These are phyloP conservation scores for Xestobium rufovillosum DNA, from an alignment of 2,888 invertebrate species.

Conservation along the genomic window DNA sequence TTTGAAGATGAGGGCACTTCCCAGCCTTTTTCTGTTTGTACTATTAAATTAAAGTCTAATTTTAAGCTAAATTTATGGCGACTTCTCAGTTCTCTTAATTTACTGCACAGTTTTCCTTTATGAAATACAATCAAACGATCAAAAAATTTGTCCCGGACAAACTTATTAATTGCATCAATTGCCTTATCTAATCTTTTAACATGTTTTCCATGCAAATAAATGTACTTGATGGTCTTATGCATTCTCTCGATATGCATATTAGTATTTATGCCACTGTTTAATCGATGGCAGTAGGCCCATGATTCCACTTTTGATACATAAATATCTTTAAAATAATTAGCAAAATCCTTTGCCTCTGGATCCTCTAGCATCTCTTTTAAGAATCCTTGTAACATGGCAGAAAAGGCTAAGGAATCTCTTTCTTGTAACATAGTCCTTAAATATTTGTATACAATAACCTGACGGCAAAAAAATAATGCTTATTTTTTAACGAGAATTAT, in stretches of 20 bases:
- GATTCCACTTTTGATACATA: slow-evolving; percentile 15
- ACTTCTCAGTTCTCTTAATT: slow-evolving; percentile 10
- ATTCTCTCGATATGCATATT: slow-evolving; percentile 27
- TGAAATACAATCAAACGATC: slow-evolving; percentile 21
- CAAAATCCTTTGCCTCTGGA: slow-evolving; percentile 19
- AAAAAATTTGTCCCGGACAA: slow-evolving; percentile 24
- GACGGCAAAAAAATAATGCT: too few relatives aligned
- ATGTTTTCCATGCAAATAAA: too few relatives aligned
- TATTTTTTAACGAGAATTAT: too few relatives aligned
- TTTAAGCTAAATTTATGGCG: slow-evolving; percentile 12
- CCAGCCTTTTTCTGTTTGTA: slow-evolving; percentile 11
- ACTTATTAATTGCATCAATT: slow-evolving; percentile 22
- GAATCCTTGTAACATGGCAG: neutral
- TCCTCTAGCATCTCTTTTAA: neutral
- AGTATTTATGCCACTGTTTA: slow-evolving; percentile 23
- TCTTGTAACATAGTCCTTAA: slow-evolving; percentile 3
- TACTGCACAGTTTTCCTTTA: slow-evolving; percentile 16
- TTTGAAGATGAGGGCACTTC: slow-evolving; percentile 10
- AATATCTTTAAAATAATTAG: slow-evolving; percentile 17
- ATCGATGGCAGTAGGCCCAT: slow-evolving; percentile 25
- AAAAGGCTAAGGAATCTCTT: neutral
- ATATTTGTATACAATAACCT: slow-evolving; percentile 4
- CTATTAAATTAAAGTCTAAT: slow-evolving; percentile 8
- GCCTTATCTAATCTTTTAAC: slow-evolving; percentile 24
- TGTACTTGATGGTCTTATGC: too few relatives aligned